Conservation (phyloP, 2,113 vertebrate species). For the Rhinoderma darwinii region DNA sequence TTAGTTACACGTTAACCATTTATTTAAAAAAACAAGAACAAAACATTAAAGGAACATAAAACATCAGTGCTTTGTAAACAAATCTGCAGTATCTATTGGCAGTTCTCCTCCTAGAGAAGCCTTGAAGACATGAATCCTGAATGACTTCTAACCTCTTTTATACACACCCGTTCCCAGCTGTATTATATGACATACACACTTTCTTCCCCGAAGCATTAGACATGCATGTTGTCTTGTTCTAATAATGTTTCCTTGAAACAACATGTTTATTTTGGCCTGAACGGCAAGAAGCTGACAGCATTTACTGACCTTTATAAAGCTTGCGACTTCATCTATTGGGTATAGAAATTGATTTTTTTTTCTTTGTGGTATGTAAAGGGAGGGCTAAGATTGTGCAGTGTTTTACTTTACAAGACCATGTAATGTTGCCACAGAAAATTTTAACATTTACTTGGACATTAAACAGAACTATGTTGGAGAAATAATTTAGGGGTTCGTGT, state of each 20-base stretch:
- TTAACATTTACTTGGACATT: not conserved
- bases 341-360: constrained; percentile 53
- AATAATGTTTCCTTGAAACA: constrained; percentile 56
- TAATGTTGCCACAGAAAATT: not conserved
- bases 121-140: constrained; percentile 36
- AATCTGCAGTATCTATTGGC: not conserved
- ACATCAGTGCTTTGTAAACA: not conserved
- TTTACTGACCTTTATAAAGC: constrained; percentile 57
- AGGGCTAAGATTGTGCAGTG: not conserved
- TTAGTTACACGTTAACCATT: not conserved
- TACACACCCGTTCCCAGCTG: constrained; percentile 34
- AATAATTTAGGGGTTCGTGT: not conserved
- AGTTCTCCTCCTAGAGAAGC: not conserved
- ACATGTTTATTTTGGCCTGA: constrained; percentile 54
- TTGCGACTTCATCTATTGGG: constrained; percentile 49
- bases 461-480: not conserved
- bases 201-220: constrained; percentile 48
- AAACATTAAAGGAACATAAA: not conserved
- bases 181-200: constrained; percentile 34
- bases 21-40: no score
- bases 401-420: not conserved
- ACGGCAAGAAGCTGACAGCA: constrained; percentile 46
- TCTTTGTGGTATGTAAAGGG: constrained; percentile 29
- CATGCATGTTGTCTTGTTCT: constrained; percentile 57
- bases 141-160: constrained; percentile 48